Evolutionary conservation across 2,888 invertebrate species (phyloP).

Genomic region (Chaetoderma sp.): DNA sequence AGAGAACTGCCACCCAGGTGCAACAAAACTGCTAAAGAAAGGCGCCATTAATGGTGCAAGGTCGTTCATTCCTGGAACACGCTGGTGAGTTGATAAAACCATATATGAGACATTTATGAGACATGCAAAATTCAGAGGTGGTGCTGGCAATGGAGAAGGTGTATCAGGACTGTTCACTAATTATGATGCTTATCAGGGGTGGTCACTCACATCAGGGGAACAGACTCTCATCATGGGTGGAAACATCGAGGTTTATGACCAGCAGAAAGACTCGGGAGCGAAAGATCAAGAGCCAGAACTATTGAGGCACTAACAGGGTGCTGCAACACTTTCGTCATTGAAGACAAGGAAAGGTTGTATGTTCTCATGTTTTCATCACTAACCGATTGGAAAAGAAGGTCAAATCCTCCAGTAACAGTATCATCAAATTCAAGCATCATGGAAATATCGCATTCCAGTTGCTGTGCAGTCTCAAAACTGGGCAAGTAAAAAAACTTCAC

Average conservation of each 20-base stretch:
- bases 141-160: too few species aligned
- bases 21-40: conserved; percentile 22
- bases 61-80: conserved; percentile 39
- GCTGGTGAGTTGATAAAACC: conserved; percentile 38
- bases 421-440: conserved; percentile 27
- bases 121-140: conserved; percentile 26
- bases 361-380: conserved; percentile 18
- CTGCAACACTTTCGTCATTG: conserved; percentile 31
- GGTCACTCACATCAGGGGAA: conserved; percentile 27
- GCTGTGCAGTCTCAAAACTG: conserved; percentile 8
- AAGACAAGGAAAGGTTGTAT: conserved; percentile 24
- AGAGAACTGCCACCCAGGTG: conserved; percentile 34
- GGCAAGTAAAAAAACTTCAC: conserved; percentile 1
- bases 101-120: conserved; percentile 31
- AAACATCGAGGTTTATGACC: conserved; percentile 32
- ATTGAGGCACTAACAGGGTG: conserved; percentile 30
- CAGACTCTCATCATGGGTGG: background rate
- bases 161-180: too few species aligned
- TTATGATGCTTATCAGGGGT: conserved; percentile 34
- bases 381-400: conserved; percentile 14
- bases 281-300: conserved; percentile 9
- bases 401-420: conserved; percentile 24
- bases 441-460: conserved; percentile 27
- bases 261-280: too few species aligned
- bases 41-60: conserved; percentile 40